Evolutionary conservation across 2,797 vertebrate genomes (phyloP), one percentile per base, ranked within the genome.

Genomic region (Micromesistius poutassou): DNA sequence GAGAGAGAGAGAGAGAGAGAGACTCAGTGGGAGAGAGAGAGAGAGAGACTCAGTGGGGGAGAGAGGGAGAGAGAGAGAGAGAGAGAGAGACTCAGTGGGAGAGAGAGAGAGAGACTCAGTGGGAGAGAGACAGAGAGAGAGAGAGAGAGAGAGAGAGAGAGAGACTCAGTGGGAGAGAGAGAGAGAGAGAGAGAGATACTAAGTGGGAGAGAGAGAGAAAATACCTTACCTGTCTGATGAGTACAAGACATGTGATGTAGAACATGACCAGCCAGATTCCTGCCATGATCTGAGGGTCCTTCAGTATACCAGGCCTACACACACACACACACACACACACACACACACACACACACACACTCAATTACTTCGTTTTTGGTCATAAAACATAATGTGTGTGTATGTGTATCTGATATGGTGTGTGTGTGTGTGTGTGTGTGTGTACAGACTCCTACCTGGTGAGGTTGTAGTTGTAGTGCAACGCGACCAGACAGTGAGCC

Each of bases 271-370:
- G 93, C 89, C 95, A 96, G 76, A 97, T 84, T 1, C 95, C 94
- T 0, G 96, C 94, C 95, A 96, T 95, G 87, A 96, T 88, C 70
- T 94, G 95, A 70, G 95, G 95, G 38, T 97, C 96, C 86, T 97
- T 96, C 75, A 97, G 88, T 19, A 97, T 92, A 12, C 95, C 95
- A 0, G 94, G 94, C 22, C 96, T 97, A 36, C 30, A 85, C 70
- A 73, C 66, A 75, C 68, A 81, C n/a, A 75, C 22, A 9, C 12
- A 36, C 3, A 62, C 22, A 70, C 4, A 50, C 19, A 19, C 25
- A 35, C 31, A 71, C 14, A 71, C 62, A 70, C 73, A 50, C 76
- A 81, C 35, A 71, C 25, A 70, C 72, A 71, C 66, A 55, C 66
- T 0, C n/a, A 30, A 4, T 42, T 13, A 42, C 46, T 50, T 50